Conservation (phyloP, 2,113 vertebrate genomes). For the Ictalurus punctatus region DNA sequence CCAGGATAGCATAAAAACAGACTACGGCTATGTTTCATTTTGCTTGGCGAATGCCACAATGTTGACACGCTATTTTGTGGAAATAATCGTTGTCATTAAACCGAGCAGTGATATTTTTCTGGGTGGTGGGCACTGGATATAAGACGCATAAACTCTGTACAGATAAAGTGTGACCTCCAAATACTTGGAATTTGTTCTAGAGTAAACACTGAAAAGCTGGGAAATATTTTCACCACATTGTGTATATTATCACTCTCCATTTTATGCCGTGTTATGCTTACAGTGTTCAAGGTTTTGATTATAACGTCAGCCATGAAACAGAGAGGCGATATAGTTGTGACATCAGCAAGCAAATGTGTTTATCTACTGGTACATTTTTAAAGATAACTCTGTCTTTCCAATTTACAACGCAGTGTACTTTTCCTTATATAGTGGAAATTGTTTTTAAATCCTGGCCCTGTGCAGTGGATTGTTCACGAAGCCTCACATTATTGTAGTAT, state of each 20-base stretch:
- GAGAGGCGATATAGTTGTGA: background rate
- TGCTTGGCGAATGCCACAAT: background rate
- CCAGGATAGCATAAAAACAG: background rate
- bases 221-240: background rate
- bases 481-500: no score
- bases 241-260: background rate
- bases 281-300: background rate
- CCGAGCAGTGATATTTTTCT: background rate
- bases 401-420: background rate
- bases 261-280: background rate
- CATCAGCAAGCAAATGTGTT: background rate
- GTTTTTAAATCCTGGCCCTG: background rate
- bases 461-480: background rate
- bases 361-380: background rate
- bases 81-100: background rate
- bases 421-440: background rate
- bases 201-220: background rate
- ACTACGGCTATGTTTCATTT: background rate
- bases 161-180: slow-evolving; percentile 19
- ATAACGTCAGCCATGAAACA: background rate
- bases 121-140: background rate
- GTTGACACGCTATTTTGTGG: background rate
- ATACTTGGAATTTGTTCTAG: background rate
- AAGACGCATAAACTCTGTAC: background rate
- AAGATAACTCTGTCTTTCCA: background rate